A percentile compares a stretch with the other conserved stretches of the same genome.
These are phyloP conservation scores for Bombus huntii DNA, from an alignment of 1,140 invertebrate species.

Conservation along the genomic window DNA sequence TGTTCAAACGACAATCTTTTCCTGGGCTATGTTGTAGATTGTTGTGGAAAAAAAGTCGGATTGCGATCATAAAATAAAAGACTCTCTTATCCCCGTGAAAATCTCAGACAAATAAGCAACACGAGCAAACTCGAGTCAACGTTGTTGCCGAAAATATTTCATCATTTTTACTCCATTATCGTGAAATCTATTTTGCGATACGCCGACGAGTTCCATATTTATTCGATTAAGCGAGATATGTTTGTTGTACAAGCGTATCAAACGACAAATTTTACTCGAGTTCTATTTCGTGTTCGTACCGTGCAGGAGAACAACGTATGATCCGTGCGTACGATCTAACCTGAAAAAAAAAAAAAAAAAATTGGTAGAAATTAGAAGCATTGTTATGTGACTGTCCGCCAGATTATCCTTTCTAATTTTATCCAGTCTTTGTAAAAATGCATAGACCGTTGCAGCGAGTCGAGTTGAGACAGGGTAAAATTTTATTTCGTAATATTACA, in stretches of 20 bases:
- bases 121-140: no score
- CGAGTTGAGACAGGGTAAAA: neutral
- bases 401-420: neutral
- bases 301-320: neutral
- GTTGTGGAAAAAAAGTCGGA: no score
- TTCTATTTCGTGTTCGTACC: neutral
- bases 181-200: neutral
- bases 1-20: no score
- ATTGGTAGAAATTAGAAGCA: neutral
- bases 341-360: constrained; percentile 33
- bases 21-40: no score
- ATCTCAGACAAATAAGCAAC: no score
- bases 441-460: neutral
- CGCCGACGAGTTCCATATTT: neutral
- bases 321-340: neutral
- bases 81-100: no score
- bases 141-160: no score
- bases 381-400: neutral
- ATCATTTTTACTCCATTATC: neutral
- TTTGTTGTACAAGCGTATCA: no score
- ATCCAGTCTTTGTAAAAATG: neutral
- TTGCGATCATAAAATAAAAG: no score
- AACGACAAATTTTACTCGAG: neutral
- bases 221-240: neutral
- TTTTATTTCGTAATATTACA: constrained; percentile 23